Evolutionary conservation across 1,140 invertebrate genomes (phyloP).

Genomic region (Brachionus plicatilis): DNA sequence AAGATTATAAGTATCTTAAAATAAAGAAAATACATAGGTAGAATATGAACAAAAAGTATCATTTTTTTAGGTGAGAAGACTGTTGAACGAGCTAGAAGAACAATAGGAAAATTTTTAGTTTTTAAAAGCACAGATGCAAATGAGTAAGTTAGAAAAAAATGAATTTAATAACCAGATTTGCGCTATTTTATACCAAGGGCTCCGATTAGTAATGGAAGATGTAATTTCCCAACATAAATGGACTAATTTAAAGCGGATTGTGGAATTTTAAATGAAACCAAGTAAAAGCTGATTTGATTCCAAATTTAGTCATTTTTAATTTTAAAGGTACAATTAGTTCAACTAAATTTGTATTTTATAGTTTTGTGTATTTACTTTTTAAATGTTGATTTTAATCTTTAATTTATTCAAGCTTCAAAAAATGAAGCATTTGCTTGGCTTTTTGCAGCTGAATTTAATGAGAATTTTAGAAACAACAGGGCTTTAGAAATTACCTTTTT

Average conservation of each 20-base stretch:
- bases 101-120: background rate
- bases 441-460: background rate
- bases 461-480: background rate
- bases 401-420: background rate
- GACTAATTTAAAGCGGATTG: background rate
- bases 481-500: background rate
- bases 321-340: background rate
- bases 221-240: background rate
- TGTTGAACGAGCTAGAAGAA: background rate
- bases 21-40: background rate
- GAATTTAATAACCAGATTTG: background rate
- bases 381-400: slow-evolving; percentile 2
- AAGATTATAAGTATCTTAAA: background rate
- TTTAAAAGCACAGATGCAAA: background rate
- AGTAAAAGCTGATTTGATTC: background rate
- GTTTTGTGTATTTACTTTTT: background rate
- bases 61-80: background rate
- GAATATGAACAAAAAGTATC: background rate
- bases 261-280: background rate
- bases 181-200: background rate
- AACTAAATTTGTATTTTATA: background rate
- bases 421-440: background rate
- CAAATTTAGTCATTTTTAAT: background rate
- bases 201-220: background rate
- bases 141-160: background rate